These are phyloP conservation scores for Rhamnusium bicolor DNA, from an alignment of 2,888 invertebrate species.

Conservation along the genomic window DNA sequence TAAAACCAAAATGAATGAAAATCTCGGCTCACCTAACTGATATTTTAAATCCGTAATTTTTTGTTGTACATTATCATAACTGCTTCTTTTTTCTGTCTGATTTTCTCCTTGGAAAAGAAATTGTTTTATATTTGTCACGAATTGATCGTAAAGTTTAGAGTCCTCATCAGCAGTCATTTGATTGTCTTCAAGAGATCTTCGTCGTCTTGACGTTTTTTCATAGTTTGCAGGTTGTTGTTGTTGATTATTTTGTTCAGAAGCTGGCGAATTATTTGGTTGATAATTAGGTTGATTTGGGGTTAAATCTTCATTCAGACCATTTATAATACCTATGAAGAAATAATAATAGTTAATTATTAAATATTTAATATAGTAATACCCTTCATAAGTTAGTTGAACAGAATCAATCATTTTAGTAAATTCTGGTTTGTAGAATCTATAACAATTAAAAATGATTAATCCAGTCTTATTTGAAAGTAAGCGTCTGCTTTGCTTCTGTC, in stretches of 20 bases:
- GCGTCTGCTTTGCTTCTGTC: no score
- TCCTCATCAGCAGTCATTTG: neutral
- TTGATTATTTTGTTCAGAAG: neutral
- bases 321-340: constrained; percentile 40
- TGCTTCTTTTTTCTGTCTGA: neutral
- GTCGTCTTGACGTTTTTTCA: constrained; percentile 3
- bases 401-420: no score
- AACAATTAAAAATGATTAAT: no score
- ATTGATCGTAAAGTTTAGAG: constrained; percentile 32
- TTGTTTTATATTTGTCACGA: constrained; percentile 29
- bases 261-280: neutral
- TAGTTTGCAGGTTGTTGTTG: neutral
- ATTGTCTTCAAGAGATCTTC: neutral
- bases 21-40: constrained; percentile 64
- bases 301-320: constrained; percentile 35
- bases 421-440: no score
- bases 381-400: no score
- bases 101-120: constrained; percentile 34
- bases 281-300: constrained; percentile 14
- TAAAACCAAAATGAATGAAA: constrained; percentile 2
- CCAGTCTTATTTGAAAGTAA: no score
- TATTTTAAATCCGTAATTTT: constrained; percentile 58
- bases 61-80: constrained; percentile 50
- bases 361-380: no score
- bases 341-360: no score